A percentile compares a stretch with the other conserved stretches of the same genome.
Evolutionary conservation across 1,140 invertebrate species (phyloP).

Genomic region (Zaprionus inermis): DNA sequence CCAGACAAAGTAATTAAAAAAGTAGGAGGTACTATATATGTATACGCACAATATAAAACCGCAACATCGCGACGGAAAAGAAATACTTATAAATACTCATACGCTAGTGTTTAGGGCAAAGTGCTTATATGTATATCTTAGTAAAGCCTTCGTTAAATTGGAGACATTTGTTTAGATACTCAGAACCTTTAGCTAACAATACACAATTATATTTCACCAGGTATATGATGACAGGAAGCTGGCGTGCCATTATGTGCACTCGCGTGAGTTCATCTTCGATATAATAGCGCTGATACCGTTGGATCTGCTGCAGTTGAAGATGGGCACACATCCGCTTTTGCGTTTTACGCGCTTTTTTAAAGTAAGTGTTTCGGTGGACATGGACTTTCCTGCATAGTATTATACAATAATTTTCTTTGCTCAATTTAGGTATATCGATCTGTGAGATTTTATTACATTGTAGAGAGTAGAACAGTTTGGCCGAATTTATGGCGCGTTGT

Average conservation of each 20-base stretch:
- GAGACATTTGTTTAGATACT: neutral
- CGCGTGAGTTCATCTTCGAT: constrained; percentile 94
- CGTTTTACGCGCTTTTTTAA: constrained; percentile 93
- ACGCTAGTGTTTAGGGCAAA: too few species aligned
- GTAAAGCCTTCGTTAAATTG: too few species aligned
- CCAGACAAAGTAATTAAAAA: neutral
- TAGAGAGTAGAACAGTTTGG: constrained; percentile 96
- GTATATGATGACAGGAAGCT: constrained; percentile 95
- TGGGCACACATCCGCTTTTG: constrained; percentile 92
- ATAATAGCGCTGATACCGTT: constrained; percentile 92
- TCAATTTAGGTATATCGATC: constrained; percentile 91
- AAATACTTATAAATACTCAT: too few species aligned
- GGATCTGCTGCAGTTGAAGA: constrained; percentile 92
- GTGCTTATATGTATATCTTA: too few species aligned
- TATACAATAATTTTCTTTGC: neutral
- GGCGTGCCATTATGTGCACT: constrained; percentile 94
- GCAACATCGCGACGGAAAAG: neutral
- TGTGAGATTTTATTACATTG: constrained; percentile 97
- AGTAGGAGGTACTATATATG: neutral
- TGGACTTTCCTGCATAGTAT: neutral
- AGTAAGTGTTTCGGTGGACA: constrained; percentile 79
- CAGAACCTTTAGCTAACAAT: neutral
- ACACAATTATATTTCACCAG: constrained; percentile 52
- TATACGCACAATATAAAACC: neutral
- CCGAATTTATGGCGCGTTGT: constrained; percentile 98